Evolutionary conservation across 2,888 invertebrate genomes (phyloP).

Genomic region (Panopea generosa): DNA sequence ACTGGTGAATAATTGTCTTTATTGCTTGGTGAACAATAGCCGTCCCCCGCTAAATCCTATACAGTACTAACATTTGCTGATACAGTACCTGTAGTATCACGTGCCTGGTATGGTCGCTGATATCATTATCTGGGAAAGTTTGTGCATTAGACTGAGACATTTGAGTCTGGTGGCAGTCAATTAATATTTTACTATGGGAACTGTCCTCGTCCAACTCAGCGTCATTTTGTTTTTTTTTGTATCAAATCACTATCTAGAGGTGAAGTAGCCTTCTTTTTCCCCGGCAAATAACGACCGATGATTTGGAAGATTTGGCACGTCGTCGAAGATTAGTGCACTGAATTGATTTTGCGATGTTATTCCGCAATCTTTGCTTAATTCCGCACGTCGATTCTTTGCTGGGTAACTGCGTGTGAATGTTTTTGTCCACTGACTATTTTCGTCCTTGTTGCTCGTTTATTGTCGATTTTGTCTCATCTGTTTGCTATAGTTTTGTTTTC

Average conservation of each 20-base stretch:
- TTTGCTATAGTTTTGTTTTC: not conserved
- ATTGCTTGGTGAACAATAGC: slow-evolving; percentile 9
- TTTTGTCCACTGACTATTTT: not conserved
- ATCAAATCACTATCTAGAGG: slow-evolving; percentile 12
- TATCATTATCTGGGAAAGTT: too few species aligned
- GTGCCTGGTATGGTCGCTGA: too few species aligned
- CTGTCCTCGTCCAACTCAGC: too few species aligned
- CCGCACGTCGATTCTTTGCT: not conserved
- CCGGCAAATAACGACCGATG: not conserved
- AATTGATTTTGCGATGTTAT: not conserved
- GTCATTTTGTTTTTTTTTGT: slow-evolving; percentile 3
- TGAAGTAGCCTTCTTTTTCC: slow-evolving; percentile 8
- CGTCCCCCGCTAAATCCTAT: slow-evolving; percentile 1
- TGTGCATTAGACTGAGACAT: too few species aligned
- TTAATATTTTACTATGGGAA: too few species aligned
- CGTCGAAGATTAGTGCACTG: not conserved
- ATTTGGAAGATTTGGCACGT: not conserved
- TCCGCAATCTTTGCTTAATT: not conserved
- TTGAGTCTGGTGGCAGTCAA: too few species aligned
- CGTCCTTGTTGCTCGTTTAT: not conserved
- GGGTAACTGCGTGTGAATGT: not conserved
- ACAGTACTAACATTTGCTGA: too few species aligned
- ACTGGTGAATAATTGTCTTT: not conserved
- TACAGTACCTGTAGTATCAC: too few species aligned
- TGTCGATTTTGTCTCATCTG: not conserved